phyloP scores from a whole-genome alignment of 2,113 vertebrate genomes.

The Puntigrus tetrazona region DNA sequence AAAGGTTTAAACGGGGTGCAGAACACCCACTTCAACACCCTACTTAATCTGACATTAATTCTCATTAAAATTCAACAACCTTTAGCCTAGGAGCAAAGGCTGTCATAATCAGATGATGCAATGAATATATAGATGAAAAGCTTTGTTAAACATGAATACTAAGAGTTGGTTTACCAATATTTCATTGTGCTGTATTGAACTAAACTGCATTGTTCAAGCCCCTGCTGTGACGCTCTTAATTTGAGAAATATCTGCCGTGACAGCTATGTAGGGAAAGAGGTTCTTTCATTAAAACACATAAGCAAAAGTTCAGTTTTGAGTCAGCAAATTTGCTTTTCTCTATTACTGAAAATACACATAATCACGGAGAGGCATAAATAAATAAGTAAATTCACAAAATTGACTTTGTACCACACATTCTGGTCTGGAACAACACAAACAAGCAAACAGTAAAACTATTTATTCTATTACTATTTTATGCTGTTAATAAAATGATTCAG shows the following conservation, averaged over 20 bases:
- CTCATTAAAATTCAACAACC: slow-evolving; percentile 55
- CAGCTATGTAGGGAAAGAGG: neutral
- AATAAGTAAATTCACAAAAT: neutral
- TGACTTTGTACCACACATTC: neutral
- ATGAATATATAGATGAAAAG: slow-evolving; percentile 25
- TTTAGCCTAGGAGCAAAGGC: slow-evolving; percentile 35
- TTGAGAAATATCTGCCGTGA: neutral
- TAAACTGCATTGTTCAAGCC: neutral
- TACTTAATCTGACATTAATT: slow-evolving; percentile 61
- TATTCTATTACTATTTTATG: neutral
- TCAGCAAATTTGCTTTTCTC: neutral
- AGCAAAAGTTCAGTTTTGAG: neutral
- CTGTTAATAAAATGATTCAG: neutral
- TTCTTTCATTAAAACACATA: neutral
- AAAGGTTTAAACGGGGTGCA: slow-evolving; percentile 27
- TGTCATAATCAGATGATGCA: slow-evolving; percentile 19
- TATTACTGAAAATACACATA: neutral
- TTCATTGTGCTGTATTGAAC: neutral
- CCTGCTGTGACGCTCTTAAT: neutral
- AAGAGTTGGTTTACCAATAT: neutral
- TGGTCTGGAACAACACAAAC: neutral
- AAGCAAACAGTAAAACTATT: neutral
- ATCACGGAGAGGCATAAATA: neutral
- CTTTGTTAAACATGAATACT: neutral
- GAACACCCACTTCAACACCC: slow-evolving; percentile 44